These are phyloP conservation scores for Crocidura indochinensis DNA, from an alignment of 2,797 vertebrate species.

Conservation along the genomic window DNA sequence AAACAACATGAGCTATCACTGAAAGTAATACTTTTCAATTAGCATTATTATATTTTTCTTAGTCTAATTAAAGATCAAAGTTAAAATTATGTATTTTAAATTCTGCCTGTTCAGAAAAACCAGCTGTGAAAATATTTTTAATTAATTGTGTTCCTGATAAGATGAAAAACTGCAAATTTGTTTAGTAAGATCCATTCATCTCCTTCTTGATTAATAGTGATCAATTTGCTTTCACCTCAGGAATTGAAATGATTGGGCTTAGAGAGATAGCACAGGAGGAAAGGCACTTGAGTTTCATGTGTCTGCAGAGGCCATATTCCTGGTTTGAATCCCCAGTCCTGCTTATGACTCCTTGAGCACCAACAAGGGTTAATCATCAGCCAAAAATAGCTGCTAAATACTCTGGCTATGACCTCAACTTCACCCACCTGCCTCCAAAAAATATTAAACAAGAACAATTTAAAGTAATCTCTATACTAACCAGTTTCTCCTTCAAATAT, in stretches of 20 bases:
- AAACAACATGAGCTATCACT: background rate
- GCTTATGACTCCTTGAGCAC: no score
- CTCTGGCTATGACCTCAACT: no score
- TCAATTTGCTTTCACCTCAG: constrained; percentile 66
- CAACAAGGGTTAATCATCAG: no score
- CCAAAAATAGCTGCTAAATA: no score
- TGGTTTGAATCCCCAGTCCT: no score
- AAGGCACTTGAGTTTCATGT: no score
- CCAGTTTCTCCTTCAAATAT: constrained; percentile 37
- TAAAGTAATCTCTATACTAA: background rate
- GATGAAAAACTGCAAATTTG: constrained; percentile 54
- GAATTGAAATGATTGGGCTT: background rate
- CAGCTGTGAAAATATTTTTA: constrained; percentile 71
- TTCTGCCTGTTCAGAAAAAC: constrained; percentile 55
- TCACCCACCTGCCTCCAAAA: no score
- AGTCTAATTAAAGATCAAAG: constrained; percentile 46
- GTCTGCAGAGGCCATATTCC: no score
- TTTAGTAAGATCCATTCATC: constrained; percentile 22
- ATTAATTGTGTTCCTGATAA: constrained; percentile 66
- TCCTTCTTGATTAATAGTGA: constrained; percentile 65
- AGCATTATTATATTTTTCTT: background rate
- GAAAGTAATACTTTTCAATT: background rate
- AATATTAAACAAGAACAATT: no score
- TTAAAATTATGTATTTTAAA: constrained; percentile 19
- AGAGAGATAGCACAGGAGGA: no score